A percentile compares a stretch with the other conserved stretches of the same genome.
These are phyloP conservation scores for Subanguina moxae DNA, from an alignment of 1,140 invertebrate genomes.

Conservation along the genomic window DNA sequence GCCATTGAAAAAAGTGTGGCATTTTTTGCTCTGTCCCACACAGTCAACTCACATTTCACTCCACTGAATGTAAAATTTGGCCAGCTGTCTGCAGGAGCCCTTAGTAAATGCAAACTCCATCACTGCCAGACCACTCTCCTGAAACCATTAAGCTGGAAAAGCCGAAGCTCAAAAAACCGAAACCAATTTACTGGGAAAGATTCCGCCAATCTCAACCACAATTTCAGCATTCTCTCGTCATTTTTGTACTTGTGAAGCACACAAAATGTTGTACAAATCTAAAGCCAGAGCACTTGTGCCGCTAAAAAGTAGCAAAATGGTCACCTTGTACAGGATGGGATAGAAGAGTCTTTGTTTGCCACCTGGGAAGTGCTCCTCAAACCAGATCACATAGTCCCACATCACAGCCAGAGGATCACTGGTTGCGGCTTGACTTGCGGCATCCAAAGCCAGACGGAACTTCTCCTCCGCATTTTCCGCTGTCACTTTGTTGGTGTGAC, in stretches of 20 bases:
- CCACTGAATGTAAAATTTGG: constrained; percentile 42
- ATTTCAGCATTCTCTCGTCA: constrained; percentile 41
- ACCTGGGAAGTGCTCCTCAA: constrained; percentile 44
- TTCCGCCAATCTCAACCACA: constrained; percentile 38
- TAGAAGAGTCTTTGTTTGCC: constrained; percentile 36
- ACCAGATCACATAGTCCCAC: constrained; percentile 29
- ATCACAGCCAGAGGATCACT: constrained; percentile 31
- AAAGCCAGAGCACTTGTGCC: not conserved
- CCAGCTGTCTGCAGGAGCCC: constrained; percentile 38
- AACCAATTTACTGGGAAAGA: constrained; percentile 28
- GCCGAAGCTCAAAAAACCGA: not conserved
- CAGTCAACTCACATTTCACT: constrained; percentile 42
- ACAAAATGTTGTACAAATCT: constrained; percentile 36
- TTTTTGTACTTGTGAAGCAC: constrained; percentile 35
- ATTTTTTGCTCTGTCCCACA: too few relatives aligned
- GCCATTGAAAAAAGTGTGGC: too few relatives aligned
- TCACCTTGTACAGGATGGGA: constrained; percentile 38
- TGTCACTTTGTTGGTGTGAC: constrained; percentile 10
- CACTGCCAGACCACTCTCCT: constrained; percentile 34
- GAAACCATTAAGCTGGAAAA: not conserved
- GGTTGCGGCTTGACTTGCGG: not conserved
- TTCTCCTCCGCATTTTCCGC: constrained; percentile 37
- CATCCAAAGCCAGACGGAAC: constrained; percentile 37
- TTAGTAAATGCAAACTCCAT: constrained; percentile 46
- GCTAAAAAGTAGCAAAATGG: not conserved